Percentiles rank a stretch among this genome's conserved stretches.
phyloP scores from a whole-genome alignment of 2,888 invertebrate genomes.

The Dicranocentrus wangi region DNA sequence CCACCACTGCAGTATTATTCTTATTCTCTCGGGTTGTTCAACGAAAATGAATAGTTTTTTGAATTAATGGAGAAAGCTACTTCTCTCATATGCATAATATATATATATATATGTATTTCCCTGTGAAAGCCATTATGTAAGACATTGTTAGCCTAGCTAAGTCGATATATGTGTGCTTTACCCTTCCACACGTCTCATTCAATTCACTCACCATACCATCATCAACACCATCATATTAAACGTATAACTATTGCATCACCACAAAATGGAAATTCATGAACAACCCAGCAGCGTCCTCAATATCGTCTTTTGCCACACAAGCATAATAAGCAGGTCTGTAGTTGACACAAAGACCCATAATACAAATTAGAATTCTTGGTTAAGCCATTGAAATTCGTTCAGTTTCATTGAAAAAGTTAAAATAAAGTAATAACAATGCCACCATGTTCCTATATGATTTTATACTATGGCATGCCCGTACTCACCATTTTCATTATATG shows the following conservation, averaged over 20 bases:
- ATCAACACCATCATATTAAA: no score
- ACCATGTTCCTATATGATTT: background rate
- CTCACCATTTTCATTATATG: no score
- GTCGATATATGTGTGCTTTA: no score
- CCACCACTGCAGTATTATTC: slow-evolving; percentile 3
- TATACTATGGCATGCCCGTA: no score
- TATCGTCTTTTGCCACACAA: slow-evolving; percentile 16
- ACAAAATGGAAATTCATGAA: slow-evolving; percentile 49
- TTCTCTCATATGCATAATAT: slow-evolving; percentile 1
- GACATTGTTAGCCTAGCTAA: background rate
- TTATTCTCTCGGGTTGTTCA: slow-evolving; percentile 4
- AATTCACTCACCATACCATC: no score
- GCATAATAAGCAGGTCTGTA: slow-evolving; percentile 61
- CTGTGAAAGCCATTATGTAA: slow-evolving; percentile 5
- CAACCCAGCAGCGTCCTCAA: slow-evolving; percentile 25
- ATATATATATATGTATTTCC: no score
- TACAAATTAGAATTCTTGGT: slow-evolving; percentile 63
- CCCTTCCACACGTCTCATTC: no score
- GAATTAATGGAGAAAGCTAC: slow-evolving; percentile 54
- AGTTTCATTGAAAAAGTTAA: slow-evolving; percentile 1
- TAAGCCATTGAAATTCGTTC: slow-evolving; percentile 37
- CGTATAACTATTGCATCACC: background rate
- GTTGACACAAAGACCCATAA: slow-evolving; percentile 61
- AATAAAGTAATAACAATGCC: background rate
- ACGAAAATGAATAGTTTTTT: slow-evolving; percentile 42